Evolutionary conservation across 2,797 vertebrate genomes (phyloP).

Genomic region (Champsocephalus esox): DNA sequence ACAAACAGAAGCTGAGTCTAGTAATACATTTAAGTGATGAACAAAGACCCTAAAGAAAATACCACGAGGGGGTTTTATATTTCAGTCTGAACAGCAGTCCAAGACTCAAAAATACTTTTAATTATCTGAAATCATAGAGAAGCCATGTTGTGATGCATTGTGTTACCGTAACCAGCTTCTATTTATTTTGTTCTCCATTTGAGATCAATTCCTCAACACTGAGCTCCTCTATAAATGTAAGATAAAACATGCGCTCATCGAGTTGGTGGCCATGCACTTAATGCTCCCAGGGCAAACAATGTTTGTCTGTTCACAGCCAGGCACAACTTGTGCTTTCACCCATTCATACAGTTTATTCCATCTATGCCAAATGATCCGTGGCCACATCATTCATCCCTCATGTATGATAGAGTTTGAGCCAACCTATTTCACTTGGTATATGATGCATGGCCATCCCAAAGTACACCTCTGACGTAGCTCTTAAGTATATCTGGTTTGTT

Average conservation of each 20-base stretch:
- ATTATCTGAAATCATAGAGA: not conserved
- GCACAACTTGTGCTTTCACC: constrained; percentile 38
- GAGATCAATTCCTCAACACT: constrained; percentile 50
- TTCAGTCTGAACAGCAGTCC: no score
- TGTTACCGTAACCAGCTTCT: not conserved
- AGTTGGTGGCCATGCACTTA: constrained; percentile 69
- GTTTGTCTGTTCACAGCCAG: constrained; percentile 54
- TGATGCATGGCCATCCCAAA: constrained; percentile 37
- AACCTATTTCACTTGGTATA: constrained; percentile 30
- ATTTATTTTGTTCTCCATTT: not conserved
- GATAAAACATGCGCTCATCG: constrained; percentile 42
- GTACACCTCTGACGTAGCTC: constrained; percentile 11
- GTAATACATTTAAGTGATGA: not conserved
- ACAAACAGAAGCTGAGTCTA: not conserved
- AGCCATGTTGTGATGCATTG: not conserved
- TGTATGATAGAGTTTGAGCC: constrained; percentile 23
- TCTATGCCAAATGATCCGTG: constrained; percentile 52
- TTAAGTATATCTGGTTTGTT: constrained; percentile 36
- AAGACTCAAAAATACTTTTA: no score
- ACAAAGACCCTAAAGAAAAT: not conserved
- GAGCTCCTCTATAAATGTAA: constrained; percentile 56
- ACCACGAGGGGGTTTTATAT: no score
- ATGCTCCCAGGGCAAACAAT: constrained; percentile 60
- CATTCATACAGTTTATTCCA: constrained; percentile 40
- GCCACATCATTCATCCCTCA: constrained; percentile 31